Base-by-base conservation (phyloP, 2,113 vertebrate species). In the Smithornis capensis region DNA sequence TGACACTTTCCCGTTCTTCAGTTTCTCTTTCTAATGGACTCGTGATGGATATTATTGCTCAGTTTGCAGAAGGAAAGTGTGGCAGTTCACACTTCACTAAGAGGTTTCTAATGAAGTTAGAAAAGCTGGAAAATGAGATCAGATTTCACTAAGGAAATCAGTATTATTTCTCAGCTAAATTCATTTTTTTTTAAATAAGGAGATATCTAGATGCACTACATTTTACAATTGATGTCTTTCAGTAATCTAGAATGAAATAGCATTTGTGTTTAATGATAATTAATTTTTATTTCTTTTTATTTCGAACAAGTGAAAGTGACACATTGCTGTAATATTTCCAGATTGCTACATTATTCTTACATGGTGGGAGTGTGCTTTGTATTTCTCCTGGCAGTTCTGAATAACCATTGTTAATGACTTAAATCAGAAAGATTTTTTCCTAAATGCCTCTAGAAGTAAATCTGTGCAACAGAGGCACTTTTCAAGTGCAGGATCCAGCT, bases 51-150 rank as follows among this genome's bases (percentile, higher is more conserved):
- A 69, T 45, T 24, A 27, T 56, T 95, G 85, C 91, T 69, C 67
- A 73, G 40, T 65, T 80, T 90, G 44, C 76, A 78, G 94, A 75
- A 94, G 92, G 63, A 44, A 18, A 35, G 33, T 19, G 13, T 64
- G 56, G 88, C 53, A 80, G 71, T 63, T 96, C 55, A 19, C 4
- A 4, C 65, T 94, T 94, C 65, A 33, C 57, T 73, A 53, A 94
- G 64, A 69, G 52, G 28, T 92, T 96, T 93, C 74, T 97, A 94
- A 92, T 80, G 60, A 92, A 93, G 93, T 96, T 95, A 93, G 93
- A 85, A 92, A 93, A 95, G 67, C 89, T 89, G 37, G 77, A 42
- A 92, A 91, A 35, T 89, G 83, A 90, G 89, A 94, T 94, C 45
- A 93, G 45, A 95, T 95, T 83, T 90, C 37, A 45, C 73, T 52